Conservation (phyloP, 2,113 vertebrate genomes). For the Dasyprocta punctata region DNA sequence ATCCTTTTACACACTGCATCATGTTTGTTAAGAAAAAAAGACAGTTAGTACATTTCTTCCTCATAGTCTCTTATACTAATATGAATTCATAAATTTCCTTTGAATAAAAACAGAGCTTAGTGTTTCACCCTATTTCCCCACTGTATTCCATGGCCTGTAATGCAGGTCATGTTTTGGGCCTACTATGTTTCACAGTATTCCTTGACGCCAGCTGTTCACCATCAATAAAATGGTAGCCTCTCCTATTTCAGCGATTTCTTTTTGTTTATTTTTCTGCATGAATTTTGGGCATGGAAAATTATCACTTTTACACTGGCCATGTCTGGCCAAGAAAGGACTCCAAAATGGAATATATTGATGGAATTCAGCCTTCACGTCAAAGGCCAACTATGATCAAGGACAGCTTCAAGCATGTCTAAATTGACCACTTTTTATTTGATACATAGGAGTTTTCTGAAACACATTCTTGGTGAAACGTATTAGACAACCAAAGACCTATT, state of each 20-base stretch:
- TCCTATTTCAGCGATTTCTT: neutral
- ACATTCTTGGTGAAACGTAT: neutral
- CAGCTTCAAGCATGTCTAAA: fast-evolving
- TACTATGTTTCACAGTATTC: neutral
- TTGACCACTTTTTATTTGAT: neutral
- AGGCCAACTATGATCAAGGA: neutral
- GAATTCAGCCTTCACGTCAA: neutral
- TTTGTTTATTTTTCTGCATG: neutral
- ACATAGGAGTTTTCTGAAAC: neutral
- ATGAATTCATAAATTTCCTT: neutral
- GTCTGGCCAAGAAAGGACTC: neutral
- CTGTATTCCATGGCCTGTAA: neutral
- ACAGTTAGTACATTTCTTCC: neutral
- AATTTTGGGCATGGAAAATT: neutral
- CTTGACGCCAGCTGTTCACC: neutral
- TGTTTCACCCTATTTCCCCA: neutral
- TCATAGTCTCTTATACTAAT: neutral
- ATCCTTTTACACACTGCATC: neutral
- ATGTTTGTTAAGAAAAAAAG: neutral
- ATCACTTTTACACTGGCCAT: neutral
- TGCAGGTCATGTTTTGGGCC: neutral
- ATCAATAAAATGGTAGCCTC: neutral
- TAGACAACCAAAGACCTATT: neutral
- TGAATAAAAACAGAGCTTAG: neutral
- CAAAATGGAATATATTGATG: neutral